Conservation (phyloP, 2,888 invertebrate species). For the Cryptosula pallasiana region DNA sequence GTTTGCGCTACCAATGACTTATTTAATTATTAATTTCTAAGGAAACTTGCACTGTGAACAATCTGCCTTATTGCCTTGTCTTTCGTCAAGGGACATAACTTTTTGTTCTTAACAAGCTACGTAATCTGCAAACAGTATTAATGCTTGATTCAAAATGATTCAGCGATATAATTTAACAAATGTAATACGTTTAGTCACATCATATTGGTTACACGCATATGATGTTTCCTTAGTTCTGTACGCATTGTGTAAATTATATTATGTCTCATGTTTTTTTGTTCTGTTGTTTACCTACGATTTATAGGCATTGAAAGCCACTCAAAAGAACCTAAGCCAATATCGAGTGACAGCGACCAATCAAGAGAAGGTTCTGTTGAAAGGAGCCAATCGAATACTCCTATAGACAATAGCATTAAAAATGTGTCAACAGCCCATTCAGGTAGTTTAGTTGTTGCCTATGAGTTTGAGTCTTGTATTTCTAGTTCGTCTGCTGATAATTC, state of each 20-base stretch:
- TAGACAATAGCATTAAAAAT: neutral
- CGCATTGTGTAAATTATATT: neutral
- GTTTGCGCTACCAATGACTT: no score
- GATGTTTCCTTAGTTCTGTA: no score
- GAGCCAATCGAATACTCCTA: neutral
- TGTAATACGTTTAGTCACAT: no score
- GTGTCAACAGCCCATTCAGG: neutral
- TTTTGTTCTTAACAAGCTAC: no score
- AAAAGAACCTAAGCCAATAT: neutral
- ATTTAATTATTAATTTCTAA: no score
- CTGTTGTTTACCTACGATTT: neutral
- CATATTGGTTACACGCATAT: no score
- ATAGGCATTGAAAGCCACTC: neutral
- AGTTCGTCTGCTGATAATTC: conserved; percentile 2
- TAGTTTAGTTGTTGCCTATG: conserved; percentile 1
- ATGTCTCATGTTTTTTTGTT: neutral
- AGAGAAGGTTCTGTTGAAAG: neutral
- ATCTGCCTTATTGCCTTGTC: no score
- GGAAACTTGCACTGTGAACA: no score
- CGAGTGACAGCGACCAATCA: neutral
- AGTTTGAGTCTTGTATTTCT: conserved; percentile 20
- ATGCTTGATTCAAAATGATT: no score
- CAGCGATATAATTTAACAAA: no score
- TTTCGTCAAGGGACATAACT: no score
- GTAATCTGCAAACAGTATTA: no score